A percentile compares a stretch with the other conserved stretches of the same genome.
phyloP scores from a whole-genome alignment of 64 coral and sea anemone species.

The Montipora capricornis region DNA sequence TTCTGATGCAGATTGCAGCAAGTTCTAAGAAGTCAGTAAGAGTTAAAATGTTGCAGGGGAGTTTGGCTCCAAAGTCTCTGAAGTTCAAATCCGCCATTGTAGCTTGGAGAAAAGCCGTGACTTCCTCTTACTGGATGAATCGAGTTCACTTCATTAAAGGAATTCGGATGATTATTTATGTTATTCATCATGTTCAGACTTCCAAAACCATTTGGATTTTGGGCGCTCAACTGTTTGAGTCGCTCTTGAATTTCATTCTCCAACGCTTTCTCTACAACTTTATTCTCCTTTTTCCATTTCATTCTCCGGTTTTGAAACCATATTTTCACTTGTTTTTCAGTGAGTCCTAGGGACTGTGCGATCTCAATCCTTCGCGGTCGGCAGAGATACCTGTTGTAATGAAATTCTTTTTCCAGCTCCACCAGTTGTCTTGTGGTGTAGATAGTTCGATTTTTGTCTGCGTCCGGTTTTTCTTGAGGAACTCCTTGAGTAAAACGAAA shows the following conservation, averaged over 20 bases:
- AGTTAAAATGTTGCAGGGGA: conserved; percentile 32
- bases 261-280: conserved; percentile 86
- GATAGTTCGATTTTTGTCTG: conserved; percentile 89
- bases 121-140: conserved; percentile 7
- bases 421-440: conserved; percentile 93
- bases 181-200: conserved; percentile 64
- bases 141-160: conserved; percentile 27
- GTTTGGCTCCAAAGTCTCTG: conserved; percentile 21
- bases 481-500: conserved; percentile 31
- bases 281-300: conserved; percentile 99
- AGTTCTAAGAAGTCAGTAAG: neutral
- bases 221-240: conserved; percentile 71
- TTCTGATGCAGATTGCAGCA: neutral
- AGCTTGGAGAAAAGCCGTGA: conserved; percentile 3
- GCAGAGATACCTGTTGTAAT: conserved; percentile 97
- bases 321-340: conserved; percentile 99
- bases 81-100: conserved; percentile 1
- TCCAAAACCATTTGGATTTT: conserved; percentile 88
- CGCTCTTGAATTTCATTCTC: conserved; percentile 86
- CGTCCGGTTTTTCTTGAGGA: conserved; percentile 65
- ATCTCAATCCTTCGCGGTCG: conserved; percentile 96
- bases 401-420: conserved; percentile 98
- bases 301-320: conserved; percentile 99
- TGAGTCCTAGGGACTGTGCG: conserved; percentile 90
- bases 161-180: conserved; percentile 8